phyloP scores from a whole-genome alignment of 2,888 invertebrate genomes.

The Alitta virens region DNA sequence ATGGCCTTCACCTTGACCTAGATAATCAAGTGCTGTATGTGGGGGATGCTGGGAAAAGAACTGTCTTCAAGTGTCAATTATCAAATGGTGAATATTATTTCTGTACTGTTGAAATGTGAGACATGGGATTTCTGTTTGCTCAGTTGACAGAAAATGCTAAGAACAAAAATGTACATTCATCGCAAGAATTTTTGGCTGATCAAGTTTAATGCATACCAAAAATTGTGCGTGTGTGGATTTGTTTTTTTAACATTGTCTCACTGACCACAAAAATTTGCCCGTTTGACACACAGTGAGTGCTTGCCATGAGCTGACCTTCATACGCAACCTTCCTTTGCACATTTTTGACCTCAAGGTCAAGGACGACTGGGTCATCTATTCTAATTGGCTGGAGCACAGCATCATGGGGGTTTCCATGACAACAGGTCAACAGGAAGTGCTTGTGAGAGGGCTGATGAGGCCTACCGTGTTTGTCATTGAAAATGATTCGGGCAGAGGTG shows the following conservation, averaged over 20 bases:
- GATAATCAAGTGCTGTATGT: not conserved
- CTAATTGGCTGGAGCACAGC: not conserved
- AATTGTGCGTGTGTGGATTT: not conserved
- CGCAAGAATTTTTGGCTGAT: no score
- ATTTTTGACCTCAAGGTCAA: not conserved
- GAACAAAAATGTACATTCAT: no score
- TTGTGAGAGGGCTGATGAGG: slow-evolving; percentile 7
- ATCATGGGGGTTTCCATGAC: not conserved
- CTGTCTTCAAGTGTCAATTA: not conserved
- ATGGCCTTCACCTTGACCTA: not conserved
- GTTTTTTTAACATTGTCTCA: not conserved
- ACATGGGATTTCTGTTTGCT: no score
- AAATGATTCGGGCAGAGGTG: not conserved
- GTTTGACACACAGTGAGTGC: not conserved
- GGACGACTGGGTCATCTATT: not conserved
- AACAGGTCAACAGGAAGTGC: not conserved
- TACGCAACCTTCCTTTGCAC: not conserved
- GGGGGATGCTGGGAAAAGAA: not conserved
- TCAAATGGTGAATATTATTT: not conserved
- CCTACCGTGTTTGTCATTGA: slow-evolving; percentile 5
- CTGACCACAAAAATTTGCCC: not conserved
- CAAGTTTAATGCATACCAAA: no score
- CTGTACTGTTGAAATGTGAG: no score
- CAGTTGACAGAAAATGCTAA: no score
- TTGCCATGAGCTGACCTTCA: not conserved